These are phyloP conservation scores for Tarsius wallacei DNA, from an alignment of 2,797 vertebrate genomes.

Conservation along the genomic window DNA sequence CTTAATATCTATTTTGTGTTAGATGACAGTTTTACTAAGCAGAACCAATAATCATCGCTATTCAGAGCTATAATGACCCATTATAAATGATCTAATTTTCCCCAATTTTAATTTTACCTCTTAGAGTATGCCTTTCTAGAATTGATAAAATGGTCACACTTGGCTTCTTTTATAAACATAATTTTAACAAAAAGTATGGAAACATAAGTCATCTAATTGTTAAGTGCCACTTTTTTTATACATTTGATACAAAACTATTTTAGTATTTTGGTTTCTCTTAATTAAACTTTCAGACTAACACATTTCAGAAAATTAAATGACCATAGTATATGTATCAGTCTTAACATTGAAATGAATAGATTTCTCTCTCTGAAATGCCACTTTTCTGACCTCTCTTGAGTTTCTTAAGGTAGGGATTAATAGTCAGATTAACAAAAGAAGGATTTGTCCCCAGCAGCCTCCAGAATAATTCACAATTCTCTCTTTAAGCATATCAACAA, in stretches of 20 bases:
- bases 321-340: conserved; percentile 69
- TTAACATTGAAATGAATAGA: conserved; percentile 67
- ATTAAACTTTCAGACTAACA: conserved; percentile 77
- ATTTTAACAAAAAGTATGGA: conserved; percentile 83
- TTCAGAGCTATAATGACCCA: conserved; percentile 89
- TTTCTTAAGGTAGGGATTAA: not conserved
- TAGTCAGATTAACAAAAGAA: not conserved
- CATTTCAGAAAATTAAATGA: conserved; percentile 80
- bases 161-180: conserved; percentile 86
- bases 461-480: not conserved
- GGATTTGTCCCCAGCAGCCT: not conserved
- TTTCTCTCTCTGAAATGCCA: not conserved
- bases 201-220: conserved; percentile 79
- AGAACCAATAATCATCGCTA: conserved; percentile 90
- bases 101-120: conserved; percentile 91
- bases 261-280: conserved; percentile 72
- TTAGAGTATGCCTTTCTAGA: conserved; percentile 84
- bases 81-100: conserved; percentile 91
- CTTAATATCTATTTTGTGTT: conserved; percentile 90
- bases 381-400: not conserved
- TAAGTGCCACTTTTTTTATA: conserved; percentile 70
- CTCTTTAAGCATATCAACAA: not conserved
- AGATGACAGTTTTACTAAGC: conserved; percentile 91
- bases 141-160: conserved; percentile 87
- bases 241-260: conserved; percentile 80